Conservation (phyloP, 1,140 invertebrate species). For the Phortica variegata region DNA sequence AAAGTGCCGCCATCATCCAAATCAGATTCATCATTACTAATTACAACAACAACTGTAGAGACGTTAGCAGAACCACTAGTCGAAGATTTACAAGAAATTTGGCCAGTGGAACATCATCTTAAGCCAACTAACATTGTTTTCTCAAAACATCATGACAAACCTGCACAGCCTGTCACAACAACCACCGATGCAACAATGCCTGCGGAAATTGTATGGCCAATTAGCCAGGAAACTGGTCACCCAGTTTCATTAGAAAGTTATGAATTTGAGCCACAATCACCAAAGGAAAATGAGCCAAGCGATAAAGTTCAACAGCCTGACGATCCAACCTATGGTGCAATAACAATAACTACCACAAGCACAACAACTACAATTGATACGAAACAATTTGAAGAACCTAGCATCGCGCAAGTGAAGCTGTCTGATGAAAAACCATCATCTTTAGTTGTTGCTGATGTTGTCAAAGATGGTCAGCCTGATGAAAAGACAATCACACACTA, state of each 20-base stretch:
- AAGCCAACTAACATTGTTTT: constrained; percentile 47
- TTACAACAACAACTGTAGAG: constrained; percentile 8
- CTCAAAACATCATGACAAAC: constrained; percentile 35
- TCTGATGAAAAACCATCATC: too few relatives aligned
- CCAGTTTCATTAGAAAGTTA: constrained; percentile 39
- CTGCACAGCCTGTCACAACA: constrained; percentile 9
- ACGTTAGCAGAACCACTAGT: constrained; percentile 17
- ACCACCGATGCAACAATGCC: constrained; percentile 22
- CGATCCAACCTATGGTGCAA: neutral
- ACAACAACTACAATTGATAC: constrained; percentile 12
- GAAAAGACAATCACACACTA: too few relatives aligned
- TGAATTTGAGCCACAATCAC: constrained; percentile 33
- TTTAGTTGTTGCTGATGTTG: too few relatives aligned
- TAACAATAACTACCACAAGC: constrained; percentile 5
- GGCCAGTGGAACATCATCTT: constrained; percentile 49
- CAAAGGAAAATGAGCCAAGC: constrained; percentile 2
- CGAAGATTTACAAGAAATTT: constrained; percentile 50
- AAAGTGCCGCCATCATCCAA: constrained; percentile 7
- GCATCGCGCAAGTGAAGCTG: too few relatives aligned
- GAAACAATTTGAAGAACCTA: neutral
- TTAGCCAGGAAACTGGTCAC: constrained; percentile 45
- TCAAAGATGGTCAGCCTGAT: too few relatives aligned
- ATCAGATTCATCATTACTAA: constrained; percentile 6
- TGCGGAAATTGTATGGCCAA: constrained; percentile 46
- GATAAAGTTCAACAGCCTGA: too few relatives aligned